Evolutionary conservation across 2,113 vertebrate genomes (phyloP), one percentile per base, ranked within the genome.

Genomic region (Origma solitaria): DNA sequence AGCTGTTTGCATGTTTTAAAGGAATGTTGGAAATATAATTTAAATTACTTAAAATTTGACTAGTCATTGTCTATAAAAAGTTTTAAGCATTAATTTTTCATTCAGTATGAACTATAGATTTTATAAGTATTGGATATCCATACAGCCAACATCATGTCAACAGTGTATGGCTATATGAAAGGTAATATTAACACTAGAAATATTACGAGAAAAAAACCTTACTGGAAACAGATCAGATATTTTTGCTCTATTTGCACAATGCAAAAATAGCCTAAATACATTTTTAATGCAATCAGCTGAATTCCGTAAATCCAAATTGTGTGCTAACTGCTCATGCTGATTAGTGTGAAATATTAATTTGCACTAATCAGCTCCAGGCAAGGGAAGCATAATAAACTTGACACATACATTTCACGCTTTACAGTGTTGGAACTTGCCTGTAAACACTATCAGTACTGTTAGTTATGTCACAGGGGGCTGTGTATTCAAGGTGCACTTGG

Each of bases 341-440:
- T 97, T 96, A 96, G 95, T 95, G 96, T 96, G 96, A 97, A 97
- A 97, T 97, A 97, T 97, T 97, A 97, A 97, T 96, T 97, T 97
- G 93, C 95, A 96, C 96, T 97, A 96, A 97, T 97, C 96, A 97
- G 92, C 95, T 78, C 6, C 53, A 96, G 86, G 92, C 93, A 95
- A 94, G 69, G 30, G 65, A 92, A 96, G 94, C 96, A 97, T 96
- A 97, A 97, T 97, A 97, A 97, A 94, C 88, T 95, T 97, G 95
- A 96, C 96, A 97, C 92, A 93, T 96, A 93, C 80, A 96, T 96
- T 96, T 97, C 88, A 96, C 30, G 80, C 94, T 94, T 93, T 97
- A 79, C 86, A 91, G 83, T 96, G 95, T 35, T 50, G 53, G 83
- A 93, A 61, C 76, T 94, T 92, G 85, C 82, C 92, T 93, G 68